A percentile compares a stretch with the other conserved stretches of the same genome.
Evolutionary conservation across 2,113 vertebrate species (phyloP).

Genomic region (zebrafish (Danio rerio)): GRCz12tu NC_133185.1:45314501-45315000

Average conservation of each 20-base stretch:
- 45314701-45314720: not conserved
- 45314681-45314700: too few species aligned
- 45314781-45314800: conserved; percentile 6
- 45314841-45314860: not conserved
- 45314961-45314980: conserved; percentile 9
- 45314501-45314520: too few species aligned
- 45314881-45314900: not conserved
- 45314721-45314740: not conserved
- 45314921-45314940: not conserved
- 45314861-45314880: not conserved
- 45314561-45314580: too few species aligned
- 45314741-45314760: not conserved
- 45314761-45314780: not conserved
- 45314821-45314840: not conserved
- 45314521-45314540: too few species aligned
- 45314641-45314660: too few species aligned
- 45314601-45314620: too few species aligned
- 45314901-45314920: not conserved
- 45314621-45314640: too few species aligned
- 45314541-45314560: too few species aligned
- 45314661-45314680: too few species aligned
- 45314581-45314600: too few species aligned
- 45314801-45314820: not conserved
- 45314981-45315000: conserved; percentile 20
- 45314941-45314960: conserved; percentile 30